Evolutionary conservation across 2,888 invertebrate genomes (phyloP), one percentile per base, ranked within the genome.

Genomic region (Hesperia comma): DNA sequence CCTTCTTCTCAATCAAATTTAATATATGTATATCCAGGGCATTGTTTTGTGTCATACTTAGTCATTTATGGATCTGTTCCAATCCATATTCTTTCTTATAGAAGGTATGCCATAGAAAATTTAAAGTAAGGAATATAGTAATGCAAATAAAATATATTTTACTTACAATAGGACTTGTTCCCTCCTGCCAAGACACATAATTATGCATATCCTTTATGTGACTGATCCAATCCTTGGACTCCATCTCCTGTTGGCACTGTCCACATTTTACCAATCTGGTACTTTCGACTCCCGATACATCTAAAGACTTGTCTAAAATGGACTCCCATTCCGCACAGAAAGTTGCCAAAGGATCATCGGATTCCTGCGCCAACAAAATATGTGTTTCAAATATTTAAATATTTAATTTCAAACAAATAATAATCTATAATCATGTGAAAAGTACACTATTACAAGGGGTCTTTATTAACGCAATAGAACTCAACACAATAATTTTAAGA

Each of bases 201-300:
- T 74, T 66, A 46, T 78, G 78, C 37, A 61, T 61, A 37, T 61
- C 55, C 55, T 70, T 68, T 51, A 76, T 75, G 53, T 78, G 78
- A 0, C 67, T 61, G 0, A 74, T 51, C 77, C 77, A 78, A 10
- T 66, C 49, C 10, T 43, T 19, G 6, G 67, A 37, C n/a, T 51
- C 43, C 32, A 77, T 57, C 6, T 63, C 61, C 46, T 69, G 54
- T 0, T 40, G 58, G 58, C 78, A 77, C 1, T 74, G 73, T 0
- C 72, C 76, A 58, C 78, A 78, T 43, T 58, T 68, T 3, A 74
- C 67, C n/a, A 32, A 14, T 8, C 46, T 63, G 10, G 41, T n/a
- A 55, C 53, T 6, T 14, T 62, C 55, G 17, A 19, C 10, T 6
- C n/a, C 55, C 33, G 63, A 33, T 19, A 37, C 49, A 33, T 49